phyloP scores from a whole-genome alignment of 2,888 invertebrate genomes.

The Drosophila prolongata region DNA sequence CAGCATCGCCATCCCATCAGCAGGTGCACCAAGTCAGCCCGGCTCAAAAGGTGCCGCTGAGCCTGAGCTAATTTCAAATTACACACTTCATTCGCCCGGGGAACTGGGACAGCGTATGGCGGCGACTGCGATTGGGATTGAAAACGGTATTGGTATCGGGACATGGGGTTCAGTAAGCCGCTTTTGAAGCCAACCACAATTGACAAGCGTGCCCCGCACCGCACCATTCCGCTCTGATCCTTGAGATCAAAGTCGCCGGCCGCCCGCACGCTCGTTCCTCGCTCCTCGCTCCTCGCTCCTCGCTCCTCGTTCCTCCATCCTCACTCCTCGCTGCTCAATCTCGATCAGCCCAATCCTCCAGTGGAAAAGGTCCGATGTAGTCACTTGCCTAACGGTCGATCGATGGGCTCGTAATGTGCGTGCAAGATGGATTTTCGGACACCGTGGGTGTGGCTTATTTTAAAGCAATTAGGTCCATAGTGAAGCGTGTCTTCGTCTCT shows the following conservation, averaged over 20 bases:
- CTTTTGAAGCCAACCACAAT: slow-evolving; percentile 71
- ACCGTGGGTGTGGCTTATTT: slow-evolving; percentile 77
- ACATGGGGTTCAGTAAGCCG: slow-evolving; percentile 49
- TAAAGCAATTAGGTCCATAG: slow-evolving; percentile 75
- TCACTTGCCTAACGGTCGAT: slow-evolving; percentile 50
- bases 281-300: background rate
- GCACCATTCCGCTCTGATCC: slow-evolving; percentile 55
- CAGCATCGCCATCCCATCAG: slow-evolving; percentile 28
- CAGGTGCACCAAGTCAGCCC: slow-evolving; percentile 60
- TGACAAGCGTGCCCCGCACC: slow-evolving; percentile 65
- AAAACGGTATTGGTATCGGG: slow-evolving; percentile 33
- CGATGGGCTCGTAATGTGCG: slow-evolving; percentile 64
- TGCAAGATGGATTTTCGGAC: slow-evolving; percentile 75
- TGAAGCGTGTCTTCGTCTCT: slow-evolving; percentile 74
- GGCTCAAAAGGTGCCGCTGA: slow-evolving; percentile 73
- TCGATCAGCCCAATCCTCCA: background rate
- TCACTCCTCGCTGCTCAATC: background rate
- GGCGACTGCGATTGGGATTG: slow-evolving; percentile 23
- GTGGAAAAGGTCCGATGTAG: slow-evolving; percentile 7
- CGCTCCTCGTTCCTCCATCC: no score
- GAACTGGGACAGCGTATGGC: slow-evolving; percentile 39
- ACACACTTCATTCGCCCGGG: slow-evolving; percentile 76
- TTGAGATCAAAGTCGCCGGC: slow-evolving; percentile 62
- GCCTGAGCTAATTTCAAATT: slow-evolving; percentile 78
- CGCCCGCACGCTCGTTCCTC: slow-evolving; percentile 45